Base-by-base conservation (phyloP, 2,797 vertebrate genomes). In the Spondyliosoma cantharus region DNA sequence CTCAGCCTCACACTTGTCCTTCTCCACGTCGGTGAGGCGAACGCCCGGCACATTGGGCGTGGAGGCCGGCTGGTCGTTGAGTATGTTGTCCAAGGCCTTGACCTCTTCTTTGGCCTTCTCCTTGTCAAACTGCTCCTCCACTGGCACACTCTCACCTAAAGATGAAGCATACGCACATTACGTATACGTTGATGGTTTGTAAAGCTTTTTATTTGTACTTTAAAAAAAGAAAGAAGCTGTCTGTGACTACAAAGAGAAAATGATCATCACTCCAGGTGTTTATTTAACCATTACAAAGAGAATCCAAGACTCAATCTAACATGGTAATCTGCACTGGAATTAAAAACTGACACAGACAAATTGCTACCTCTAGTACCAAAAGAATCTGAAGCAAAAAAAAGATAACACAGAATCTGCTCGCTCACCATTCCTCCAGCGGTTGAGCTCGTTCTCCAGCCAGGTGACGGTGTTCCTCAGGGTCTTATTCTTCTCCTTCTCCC, bases 401-500 rank as follows among this genome's bases (percentile, higher is more conserved):
- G 29, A 3, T 2, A 27, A 19, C 19, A 42, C 46, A 12, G 1
- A 2, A 14, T 50, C 20, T 0, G 0, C 5, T 3, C 60, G 15
- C 95, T 95, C 84, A 98, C 97, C 98, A 0, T 97, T 99, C 78
- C 98, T 96, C 97, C 98, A 99, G 16, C 97, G 96, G 90, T 97
- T 98, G 76, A 99, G 97, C 80, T 99, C 97, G 16, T 97, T 98
- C 93, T 99, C 98, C 89, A 99, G 91, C 97, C 97, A 98, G 75
- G 96, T 97, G 82, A 99, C 91, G 14, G 97, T 98, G 91, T 96
- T 98, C 74, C 97, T 95, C 71, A 99, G 91, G 16, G 95, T 96
- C 92, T 97, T 98, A 64, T 98, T 99, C 85, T 93, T 97, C 87
- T 97, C 97, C 84, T 99, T 99, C 92, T 99, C 98, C 74, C 94